phyloP scores from a whole-genome alignment of 1,140 invertebrate genomes.

The Temnothorax nylanderi region DNA sequence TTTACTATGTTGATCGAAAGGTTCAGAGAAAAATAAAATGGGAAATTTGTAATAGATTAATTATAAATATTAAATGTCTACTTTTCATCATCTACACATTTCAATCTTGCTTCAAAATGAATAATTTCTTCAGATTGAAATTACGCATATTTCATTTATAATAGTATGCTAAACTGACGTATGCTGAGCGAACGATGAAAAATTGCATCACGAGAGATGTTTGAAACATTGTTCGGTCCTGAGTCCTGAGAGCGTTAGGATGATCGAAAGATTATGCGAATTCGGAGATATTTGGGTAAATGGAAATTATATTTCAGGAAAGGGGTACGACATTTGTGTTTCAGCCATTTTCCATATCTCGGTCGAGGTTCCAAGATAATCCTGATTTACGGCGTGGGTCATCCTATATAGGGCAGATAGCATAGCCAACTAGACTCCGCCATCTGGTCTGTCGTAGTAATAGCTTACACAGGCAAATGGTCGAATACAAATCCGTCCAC shows the following conservation, averaged over 20 bases:
- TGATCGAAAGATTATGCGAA: constrained; percentile 35
- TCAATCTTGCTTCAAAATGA: not conserved
- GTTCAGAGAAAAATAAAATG: not conserved
- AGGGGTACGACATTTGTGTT: constrained; percentile 44
- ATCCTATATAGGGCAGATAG: constrained; percentile 41
- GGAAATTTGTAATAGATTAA: not conserved
- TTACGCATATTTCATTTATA: not conserved
- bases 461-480: constrained; percentile 36
- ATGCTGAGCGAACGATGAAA: not conserved
- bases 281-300: constrained; percentile 29
- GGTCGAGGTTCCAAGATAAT: constrained; percentile 51
- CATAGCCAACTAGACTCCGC: constrained; percentile 38
- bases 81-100: not conserved
- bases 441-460: constrained; percentile 37
- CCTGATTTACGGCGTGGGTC: constrained; percentile 47
- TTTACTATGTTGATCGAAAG: not conserved
- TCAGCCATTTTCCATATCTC: constrained; percentile 54
- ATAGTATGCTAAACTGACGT: not conserved
- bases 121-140: not conserved
- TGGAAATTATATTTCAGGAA: constrained; percentile 32
- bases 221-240: not conserved
- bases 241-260: not conserved
- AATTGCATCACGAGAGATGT: not conserved
- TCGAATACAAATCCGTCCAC: constrained; percentile 46
- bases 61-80: not conserved